Percentiles rank a stretch among this genome's conserved stretches.
Evolutionary conservation across 2,113 vertebrate species (phyloP).

Genomic region (Sciurus niger): DNA sequence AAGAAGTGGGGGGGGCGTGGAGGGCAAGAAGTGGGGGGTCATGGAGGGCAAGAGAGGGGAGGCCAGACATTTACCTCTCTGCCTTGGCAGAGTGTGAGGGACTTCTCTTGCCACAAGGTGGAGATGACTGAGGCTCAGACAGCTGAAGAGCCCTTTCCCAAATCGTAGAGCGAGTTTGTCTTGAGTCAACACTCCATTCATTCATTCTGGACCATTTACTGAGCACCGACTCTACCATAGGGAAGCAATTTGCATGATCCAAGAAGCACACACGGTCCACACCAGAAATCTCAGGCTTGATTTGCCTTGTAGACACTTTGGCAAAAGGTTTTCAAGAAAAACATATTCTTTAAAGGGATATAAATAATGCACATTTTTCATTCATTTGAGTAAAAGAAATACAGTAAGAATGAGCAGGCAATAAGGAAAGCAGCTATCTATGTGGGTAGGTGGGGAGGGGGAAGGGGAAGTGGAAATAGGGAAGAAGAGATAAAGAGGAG

Average conservation of each 20-base stretch:
- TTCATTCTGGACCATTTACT: not conserved
- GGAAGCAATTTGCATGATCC: not conserved
- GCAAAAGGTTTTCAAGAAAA: slow-evolving; percentile 2
- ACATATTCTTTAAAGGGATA: not conserved
- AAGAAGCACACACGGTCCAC: not conserved
- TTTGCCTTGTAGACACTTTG: not conserved
- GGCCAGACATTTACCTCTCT: not conserved
- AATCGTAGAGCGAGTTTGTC: not conserved
- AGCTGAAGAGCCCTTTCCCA: not conserved
- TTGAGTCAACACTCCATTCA: not conserved
- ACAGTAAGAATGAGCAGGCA: not conserved
- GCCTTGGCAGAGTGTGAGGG: not conserved
- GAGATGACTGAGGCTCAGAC: not conserved
- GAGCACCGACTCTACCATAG: not conserved
- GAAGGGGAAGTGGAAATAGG: too few relatives aligned
- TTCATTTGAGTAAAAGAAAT: not conserved
- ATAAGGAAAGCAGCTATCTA: not conserved
- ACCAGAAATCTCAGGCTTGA: not conserved
- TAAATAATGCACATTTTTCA: not conserved
- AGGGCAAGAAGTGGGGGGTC: too few relatives aligned
- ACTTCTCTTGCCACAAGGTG: not conserved
- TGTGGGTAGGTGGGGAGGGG: too few relatives aligned
- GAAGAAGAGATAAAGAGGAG: too few relatives aligned
- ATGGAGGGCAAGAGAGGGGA: not conserved
- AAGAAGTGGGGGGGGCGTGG: not conserved